Percentiles rank a stretch among this genome's conserved stretches.
Conservation (phyloP, 2,888 invertebrate species). For the Drosophila crucigera region DNA sequence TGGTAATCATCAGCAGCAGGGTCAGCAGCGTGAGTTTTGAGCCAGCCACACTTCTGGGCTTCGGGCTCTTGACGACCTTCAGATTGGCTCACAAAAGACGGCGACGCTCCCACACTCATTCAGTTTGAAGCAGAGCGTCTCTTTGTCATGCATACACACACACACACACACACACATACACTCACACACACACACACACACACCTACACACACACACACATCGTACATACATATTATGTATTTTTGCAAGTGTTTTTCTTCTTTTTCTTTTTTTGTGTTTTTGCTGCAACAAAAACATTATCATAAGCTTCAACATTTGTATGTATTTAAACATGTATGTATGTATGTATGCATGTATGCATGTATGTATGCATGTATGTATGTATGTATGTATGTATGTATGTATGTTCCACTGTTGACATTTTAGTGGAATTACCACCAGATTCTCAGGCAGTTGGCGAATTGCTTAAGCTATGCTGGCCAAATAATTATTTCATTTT, state of each 20-base stretch:
- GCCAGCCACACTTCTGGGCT: conserved; percentile 32
- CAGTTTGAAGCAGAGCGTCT: conserved; percentile 22
- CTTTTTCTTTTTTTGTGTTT: background rate
- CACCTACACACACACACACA: background rate
- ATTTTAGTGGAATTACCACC: background rate
- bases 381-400: background rate
- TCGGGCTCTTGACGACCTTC: conserved; percentile 59
- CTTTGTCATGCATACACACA: background rate
- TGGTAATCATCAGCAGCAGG: conserved; percentile 1
- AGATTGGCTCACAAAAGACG: conserved; percentile 59
- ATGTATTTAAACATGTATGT: background rate
- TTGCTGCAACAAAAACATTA: conserved; percentile 9
- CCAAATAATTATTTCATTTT: background rate
- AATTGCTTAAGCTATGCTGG: background rate
- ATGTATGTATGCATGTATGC: background rate
- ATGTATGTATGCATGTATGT: background rate
- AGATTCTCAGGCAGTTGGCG: background rate
- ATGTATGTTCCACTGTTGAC: background rate
- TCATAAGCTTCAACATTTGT: too few relatives aligned
- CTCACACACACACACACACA: background rate
- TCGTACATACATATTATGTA: background rate
- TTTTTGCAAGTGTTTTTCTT: conserved; percentile 19
- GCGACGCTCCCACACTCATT: conserved; percentile 57
- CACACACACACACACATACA: background rate
- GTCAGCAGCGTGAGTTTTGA: conserved; percentile 10